Evolutionary conservation across 2,888 invertebrate species (phyloP), one percentile per base, ranked within the genome.

Genomic region (Aleiodes alternator): DNA sequence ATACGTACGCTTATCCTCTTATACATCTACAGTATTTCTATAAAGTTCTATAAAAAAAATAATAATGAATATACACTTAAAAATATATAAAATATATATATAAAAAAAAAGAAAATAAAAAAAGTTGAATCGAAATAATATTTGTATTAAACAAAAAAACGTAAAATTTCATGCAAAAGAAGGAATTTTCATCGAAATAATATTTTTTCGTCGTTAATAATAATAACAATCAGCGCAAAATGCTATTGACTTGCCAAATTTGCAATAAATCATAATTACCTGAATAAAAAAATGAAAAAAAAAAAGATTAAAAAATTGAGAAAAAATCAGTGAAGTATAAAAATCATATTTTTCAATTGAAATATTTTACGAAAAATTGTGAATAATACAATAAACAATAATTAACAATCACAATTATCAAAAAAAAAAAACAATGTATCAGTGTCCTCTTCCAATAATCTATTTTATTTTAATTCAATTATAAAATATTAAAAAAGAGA

Each of bases 1-100:
- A 84, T 83, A 80, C 76, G 83, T 85, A 84, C 85, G 84, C 84
- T 85, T 85, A 85, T 82, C 70, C 77, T 64, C 38, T 55, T 68
- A 73, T 80, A 82, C 82, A 84, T 79, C 81, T 78, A 84, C 80
- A 82, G 80, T 84, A 84, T 84, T 84, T 84, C 81, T 81, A 83
- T 48, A 48, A 81, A 83, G 76, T 80, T 79, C 78, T 80, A 77
- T 77, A 78, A 76, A 78, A 79, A 78, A 64, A 71, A 79, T 72
- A 78, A 64, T 75, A 71, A 80, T 69, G 79, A 68, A 79, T 78
- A 79, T 80, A 78, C 76, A 43, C 43, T 78, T 74, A 77, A 74
- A 71, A 72, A 70, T 76, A 75, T 71, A 66, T 72, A 23, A 23
- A 23, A 75, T 53, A 75, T 48, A 77, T 76, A 78, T 71, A 38